Percentiles rank a stretch among this genome's conserved stretches.
Conservation (phyloP, 2,888 invertebrate genomes). For the Stomorhina lunata region DNA sequence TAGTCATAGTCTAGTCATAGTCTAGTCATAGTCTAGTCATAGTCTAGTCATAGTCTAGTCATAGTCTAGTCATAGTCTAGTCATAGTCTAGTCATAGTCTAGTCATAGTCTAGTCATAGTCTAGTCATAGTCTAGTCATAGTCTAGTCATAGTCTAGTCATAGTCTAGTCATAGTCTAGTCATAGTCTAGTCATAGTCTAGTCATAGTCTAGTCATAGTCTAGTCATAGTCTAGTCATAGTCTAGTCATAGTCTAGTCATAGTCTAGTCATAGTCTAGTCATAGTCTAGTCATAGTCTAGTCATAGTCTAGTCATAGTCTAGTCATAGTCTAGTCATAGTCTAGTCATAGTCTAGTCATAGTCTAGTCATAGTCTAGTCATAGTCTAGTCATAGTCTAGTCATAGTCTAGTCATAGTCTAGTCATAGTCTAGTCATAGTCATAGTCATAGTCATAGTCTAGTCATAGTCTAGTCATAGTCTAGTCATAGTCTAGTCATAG, state of each 20-base stretch:
- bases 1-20: neutral
- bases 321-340: neutral
- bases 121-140: too few relatives aligned
- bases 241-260: too few relatives aligned
- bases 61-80: neutral
- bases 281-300: neutral
- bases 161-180: too few relatives aligned
- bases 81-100: neutral
- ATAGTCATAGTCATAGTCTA: too few relatives aligned
- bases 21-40: too few relatives aligned
- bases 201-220: too few relatives aligned
- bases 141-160: neutral
- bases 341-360: too few relatives aligned
- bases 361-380: neutral
- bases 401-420: neutral
- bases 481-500: too few relatives aligned
- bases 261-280: neutral
- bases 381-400: too few relatives aligned
- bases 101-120: neutral
- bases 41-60: neutral
- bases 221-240: neutral
- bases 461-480: neutral
- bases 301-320: neutral
- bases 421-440: too few relatives aligned
- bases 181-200: neutral